phyloP scores from a whole-genome alignment of 2,797 vertebrate genomes.

The Sarcophilus harrisii region DNA sequence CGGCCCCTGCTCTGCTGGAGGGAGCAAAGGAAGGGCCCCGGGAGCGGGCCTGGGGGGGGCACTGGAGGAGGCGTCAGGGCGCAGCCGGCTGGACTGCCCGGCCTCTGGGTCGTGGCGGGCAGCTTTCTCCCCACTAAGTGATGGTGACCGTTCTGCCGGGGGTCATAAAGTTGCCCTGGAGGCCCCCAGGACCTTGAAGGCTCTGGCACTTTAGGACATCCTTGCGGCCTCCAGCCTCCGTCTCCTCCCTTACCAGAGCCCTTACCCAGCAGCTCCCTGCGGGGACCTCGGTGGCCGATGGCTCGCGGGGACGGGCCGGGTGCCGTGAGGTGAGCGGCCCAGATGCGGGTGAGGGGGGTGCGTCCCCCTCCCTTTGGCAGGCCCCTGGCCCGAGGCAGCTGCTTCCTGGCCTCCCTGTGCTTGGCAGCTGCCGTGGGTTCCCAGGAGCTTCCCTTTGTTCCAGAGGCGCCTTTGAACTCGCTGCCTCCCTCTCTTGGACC shows the following conservation, averaged over 20 bases:
- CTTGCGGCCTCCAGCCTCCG: neutral
- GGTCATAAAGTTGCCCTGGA: neutral
- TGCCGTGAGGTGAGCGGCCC: constrained; percentile 44
- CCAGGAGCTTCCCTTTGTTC: constrained; percentile 72
- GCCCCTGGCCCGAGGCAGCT: constrained; percentile 75
- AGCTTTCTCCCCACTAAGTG: too few species aligned
- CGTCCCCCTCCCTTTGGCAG: constrained; percentile 43
- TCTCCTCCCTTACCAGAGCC: neutral
- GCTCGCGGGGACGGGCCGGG: neutral
- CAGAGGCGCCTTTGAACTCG: constrained; percentile 82
- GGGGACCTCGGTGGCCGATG: neutral
- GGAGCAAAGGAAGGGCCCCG: too few species aligned
- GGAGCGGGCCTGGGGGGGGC: too few species aligned
- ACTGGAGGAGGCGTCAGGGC: too few species aligned
- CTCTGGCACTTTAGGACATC: neutral
- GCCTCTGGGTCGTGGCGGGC: too few species aligned
- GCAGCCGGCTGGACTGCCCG: too few species aligned
- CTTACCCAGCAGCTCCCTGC: neutral
- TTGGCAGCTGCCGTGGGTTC: constrained; percentile 71
- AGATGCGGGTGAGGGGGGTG: neutral
- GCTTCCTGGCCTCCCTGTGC: constrained; percentile 72
- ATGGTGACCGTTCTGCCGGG: too few species aligned
- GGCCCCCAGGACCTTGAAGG: neutral
- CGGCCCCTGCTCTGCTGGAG: too few species aligned
- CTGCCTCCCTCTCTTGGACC: constrained; percentile 69